Percentiles rank a stretch among this genome's conserved stretches.
phyloP scores from a whole-genome alignment of 2,888 invertebrate genomes.

The Rhagonycha lutea region DNA sequence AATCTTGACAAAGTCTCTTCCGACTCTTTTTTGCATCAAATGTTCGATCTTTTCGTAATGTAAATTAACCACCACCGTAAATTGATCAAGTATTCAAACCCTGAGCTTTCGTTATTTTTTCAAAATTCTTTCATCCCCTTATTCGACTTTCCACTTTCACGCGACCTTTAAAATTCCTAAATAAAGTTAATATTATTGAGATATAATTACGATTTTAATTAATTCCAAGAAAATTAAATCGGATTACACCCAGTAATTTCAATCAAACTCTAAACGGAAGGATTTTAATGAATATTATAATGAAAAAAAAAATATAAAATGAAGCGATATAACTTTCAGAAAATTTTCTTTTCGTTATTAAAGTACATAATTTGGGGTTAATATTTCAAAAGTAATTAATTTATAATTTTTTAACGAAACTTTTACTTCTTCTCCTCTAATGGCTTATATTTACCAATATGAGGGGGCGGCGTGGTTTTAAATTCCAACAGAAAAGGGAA shows the following conservation, averaged over 20 bases:
- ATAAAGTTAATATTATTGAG: not conserved
- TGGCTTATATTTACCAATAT: too few species aligned
- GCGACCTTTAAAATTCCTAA: not conserved
- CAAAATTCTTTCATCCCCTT: not conserved
- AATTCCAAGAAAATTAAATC: conserved; percentile 1
- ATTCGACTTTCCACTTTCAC: not conserved
- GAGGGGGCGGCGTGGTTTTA: too few species aligned
- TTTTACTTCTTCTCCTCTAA: too few species aligned
- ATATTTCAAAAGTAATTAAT: too few species aligned
- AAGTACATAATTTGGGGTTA: not conserved
- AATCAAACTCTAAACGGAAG: not conserved
- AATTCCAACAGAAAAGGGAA: too few species aligned
- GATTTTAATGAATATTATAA: not conserved
- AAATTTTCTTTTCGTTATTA: not conserved
- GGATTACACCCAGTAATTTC: not conserved
- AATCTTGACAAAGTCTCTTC: conserved; percentile 10
- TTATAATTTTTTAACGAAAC: too few species aligned
- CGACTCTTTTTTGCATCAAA: not conserved
- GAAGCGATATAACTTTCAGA: not conserved
- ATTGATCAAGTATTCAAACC: not conserved
- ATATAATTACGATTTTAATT: not conserved
- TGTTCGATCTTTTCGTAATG: not conserved
- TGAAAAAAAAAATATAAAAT: not conserved
- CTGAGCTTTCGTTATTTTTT: not conserved
- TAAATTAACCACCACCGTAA: not conserved